These are phyloP conservation scores for Falco rusticolus DNA, from an alignment of 2,797 vertebrate species.

Conservation along the genomic window DNA sequence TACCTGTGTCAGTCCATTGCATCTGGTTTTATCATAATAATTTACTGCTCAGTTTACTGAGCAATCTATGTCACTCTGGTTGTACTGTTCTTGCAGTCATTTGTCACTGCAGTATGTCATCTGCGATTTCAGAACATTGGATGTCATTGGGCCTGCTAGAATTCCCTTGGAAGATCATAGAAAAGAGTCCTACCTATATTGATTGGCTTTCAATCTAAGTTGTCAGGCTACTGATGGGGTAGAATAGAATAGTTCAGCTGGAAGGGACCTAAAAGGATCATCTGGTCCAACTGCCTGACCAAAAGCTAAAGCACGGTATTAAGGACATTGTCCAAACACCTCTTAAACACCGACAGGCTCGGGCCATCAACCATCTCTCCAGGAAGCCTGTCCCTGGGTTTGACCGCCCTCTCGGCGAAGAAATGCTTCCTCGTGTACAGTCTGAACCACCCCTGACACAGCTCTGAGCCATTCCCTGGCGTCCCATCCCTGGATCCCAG, in stretches of 20 bases:
- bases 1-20: background rate
- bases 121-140: background rate
- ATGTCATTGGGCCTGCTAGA: background rate
- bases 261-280: background rate
- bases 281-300: background rate
- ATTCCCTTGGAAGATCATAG: background rate
- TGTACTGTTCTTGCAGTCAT: background rate
- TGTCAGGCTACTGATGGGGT: background rate
- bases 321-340: background rate
- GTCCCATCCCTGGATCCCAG: no score
- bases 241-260: background rate
- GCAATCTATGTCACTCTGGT: background rate
- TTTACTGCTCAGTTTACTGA: background rate
- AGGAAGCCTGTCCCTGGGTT: background rate
- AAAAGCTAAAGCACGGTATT: fast-evolving
- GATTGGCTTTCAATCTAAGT: background rate
- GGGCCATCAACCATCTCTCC: background rate
- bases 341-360: background rate
- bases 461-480: no score
- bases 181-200: background rate
- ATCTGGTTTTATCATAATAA: background rate
- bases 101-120: background rate
- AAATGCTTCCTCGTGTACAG: no score
- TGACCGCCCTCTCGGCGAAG: no score
- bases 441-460: no score